Percentiles rank a stretch among this genome's conserved stretches.
Evolutionary conservation across 2,888 invertebrate genomes (phyloP).

Genomic region (Stenurella melanura): DNA sequence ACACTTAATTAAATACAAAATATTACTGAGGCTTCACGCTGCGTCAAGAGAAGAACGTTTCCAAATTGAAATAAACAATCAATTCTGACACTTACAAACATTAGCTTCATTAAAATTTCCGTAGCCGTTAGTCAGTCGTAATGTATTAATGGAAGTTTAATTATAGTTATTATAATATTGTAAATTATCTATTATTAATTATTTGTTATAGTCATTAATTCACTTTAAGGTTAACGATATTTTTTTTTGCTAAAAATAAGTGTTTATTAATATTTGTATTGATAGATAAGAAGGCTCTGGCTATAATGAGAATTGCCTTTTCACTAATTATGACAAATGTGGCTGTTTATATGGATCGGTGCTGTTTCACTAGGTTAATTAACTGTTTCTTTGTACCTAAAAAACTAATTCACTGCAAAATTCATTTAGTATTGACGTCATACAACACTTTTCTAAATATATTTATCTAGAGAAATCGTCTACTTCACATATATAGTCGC

Average conservation of each 20-base stretch:
- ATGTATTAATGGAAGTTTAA: neutral
- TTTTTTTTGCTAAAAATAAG: neutral
- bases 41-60: neutral
- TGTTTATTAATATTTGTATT: neutral
- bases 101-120: neutral
- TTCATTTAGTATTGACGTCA: too few relatives aligned
- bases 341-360: neutral
- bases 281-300: neutral
- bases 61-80: neutral
- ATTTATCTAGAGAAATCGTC: too few relatives aligned
- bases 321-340: neutral
- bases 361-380: neutral
- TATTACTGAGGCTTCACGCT: neutral
- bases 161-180: neutral
- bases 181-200: neutral
- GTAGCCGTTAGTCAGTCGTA: neutral
- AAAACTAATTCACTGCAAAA: too few relatives aligned
- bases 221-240: constrained; percentile 2
- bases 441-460: too few relatives aligned
- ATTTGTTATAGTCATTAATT: neutral
- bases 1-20: neutral
- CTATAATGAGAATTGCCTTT: neutral
- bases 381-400: neutral
- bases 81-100: neutral
- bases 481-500: too few relatives aligned